Evolutionary conservation across 2,797 vertebrate species (phyloP), one percentile per base, ranked within the genome.

Genomic region (Parauchenoglanis ngamensis): DNA sequence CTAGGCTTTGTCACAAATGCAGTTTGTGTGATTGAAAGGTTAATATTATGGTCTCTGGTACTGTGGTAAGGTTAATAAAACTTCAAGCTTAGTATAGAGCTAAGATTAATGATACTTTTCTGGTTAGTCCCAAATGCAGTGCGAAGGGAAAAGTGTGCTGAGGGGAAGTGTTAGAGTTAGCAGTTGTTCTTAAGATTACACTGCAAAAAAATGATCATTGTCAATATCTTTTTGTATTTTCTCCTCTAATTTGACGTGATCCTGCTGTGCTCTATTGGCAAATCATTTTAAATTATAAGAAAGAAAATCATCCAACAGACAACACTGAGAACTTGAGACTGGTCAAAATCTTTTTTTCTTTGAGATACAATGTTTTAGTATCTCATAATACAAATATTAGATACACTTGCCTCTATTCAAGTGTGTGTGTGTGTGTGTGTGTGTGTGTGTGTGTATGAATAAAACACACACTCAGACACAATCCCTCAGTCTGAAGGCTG

Each of bases 381-480:
- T 23, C 35, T 23, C 6, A 44, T 31, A 31, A 31, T 28, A 12
- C 46, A 21, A 73, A 49, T 25, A 44, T 67, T 19, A 40, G 15
- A 68, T 17, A 19, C 17, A 23, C n/a, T 3, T 49, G 10, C 12
- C 4, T 54, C 0, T 77, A 28, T 21, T 49, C 11, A 54, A 54
- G 15, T 89, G 13, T 63, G 17, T 76, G 49, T 77, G 46, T 76
- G 25, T 52, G 46, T 76, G 25, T 78, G 49, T 77, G 75, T 56
- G 75, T 31, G 28, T 56, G n/a, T 77, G 25, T 17, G 25, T 54
- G 6, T 54, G 49, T 57, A 10, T 25, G 19, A 40, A 19, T 65
- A 49, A 49, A n/a, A 81, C 25, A 46, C 78, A 85, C 56, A 17
- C 59, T 88, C 70, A 83, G 87, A 65, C 80, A 65, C 44, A 82